Percentiles rank a stretch among this genome's conserved stretches.
phyloP scores from a whole-genome alignment of 2,888 invertebrate genomes.

The Drosophila helvetica region DNA sequence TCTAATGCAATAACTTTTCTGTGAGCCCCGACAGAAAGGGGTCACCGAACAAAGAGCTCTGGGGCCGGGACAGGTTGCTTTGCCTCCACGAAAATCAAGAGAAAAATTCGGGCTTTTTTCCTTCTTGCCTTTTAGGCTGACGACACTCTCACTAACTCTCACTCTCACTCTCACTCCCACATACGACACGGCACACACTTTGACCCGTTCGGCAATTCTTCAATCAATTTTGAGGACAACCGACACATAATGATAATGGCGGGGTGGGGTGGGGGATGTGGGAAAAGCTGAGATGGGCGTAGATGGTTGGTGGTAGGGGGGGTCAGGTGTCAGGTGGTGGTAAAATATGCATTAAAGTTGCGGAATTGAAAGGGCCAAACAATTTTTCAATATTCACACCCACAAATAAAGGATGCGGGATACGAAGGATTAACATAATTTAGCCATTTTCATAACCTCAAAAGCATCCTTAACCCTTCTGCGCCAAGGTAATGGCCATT shows the following conservation, averaged over 20 bases:
- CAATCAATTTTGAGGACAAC: conserved; percentile 66
- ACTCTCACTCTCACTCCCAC: not conserved
- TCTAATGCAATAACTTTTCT: conserved; percentile 53
- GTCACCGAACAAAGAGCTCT: conserved; percentile 50
- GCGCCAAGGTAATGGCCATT: conserved; percentile 67
- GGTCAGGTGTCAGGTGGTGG: conserved; percentile 6
- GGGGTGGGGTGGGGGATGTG: not conserved
- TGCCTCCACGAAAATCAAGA: conserved; percentile 43
- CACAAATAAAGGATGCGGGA: conserved; percentile 21
- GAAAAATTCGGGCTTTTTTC: conserved; percentile 13
- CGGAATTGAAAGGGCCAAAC: conserved; percentile 6
- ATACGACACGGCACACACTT: conserved; percentile 45
- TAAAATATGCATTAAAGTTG: conserved; percentile 36
- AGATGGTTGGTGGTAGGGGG: not conserved
- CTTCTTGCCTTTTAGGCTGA: conserved; percentile 32
- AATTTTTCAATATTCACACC: conserved; percentile 67
- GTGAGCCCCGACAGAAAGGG: conserved; percentile 51
- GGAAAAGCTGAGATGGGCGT: conserved; percentile 10
- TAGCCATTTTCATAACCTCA: conserved; percentile 73
- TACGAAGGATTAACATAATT: conserved; percentile 67
- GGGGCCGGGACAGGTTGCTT: conserved; percentile 36
- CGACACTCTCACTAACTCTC: not conserved
- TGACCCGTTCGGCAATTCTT: conserved; percentile 65
- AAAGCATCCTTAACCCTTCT: conserved; percentile 64
- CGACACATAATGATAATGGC: conserved; percentile 47